These are phyloP conservation scores for Rutpela maculata DNA, from an alignment of 2,888 invertebrate genomes.

Conservation along the genomic window DNA sequence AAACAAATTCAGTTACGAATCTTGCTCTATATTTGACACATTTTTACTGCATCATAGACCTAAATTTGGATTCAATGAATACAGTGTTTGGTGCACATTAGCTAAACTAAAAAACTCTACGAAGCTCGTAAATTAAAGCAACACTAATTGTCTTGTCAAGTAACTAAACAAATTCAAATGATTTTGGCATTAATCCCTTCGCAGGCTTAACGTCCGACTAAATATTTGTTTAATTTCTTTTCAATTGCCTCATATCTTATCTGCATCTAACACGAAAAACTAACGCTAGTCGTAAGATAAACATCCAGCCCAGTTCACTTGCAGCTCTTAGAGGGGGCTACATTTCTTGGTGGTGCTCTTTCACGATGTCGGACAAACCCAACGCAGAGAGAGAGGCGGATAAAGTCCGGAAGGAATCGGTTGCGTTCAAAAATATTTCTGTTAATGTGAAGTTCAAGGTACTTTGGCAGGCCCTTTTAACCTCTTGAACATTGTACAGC, in stretches of 20 bases:
- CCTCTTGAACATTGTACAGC: background rate
- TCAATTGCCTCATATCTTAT: conserved; percentile 29
- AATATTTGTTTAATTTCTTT: background rate
- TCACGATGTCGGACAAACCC: background rate
- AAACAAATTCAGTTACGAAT: too few species aligned
- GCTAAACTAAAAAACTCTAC: too few species aligned
- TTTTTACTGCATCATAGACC: too few species aligned
- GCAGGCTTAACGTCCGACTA: background rate
- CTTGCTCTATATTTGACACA: too few species aligned
- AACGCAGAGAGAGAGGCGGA: conserved; percentile 27
- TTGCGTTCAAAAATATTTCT: conserved; percentile 65
- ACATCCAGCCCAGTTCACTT: background rate
- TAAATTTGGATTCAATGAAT: too few species aligned
- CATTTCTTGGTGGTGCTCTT: background rate
- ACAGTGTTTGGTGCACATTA: too few species aligned
- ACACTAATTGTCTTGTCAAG: background rate
- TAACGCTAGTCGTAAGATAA: background rate
- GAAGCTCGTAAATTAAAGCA: too few species aligned
- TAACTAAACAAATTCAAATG: background rate
- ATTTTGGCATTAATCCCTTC: background rate
- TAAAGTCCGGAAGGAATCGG: conserved; percentile 54
- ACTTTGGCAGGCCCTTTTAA: conserved; percentile 30
- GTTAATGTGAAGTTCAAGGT: conserved; percentile 67
- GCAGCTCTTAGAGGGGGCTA: background rate
- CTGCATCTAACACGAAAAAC: conserved; percentile 7